Base-by-base conservation (phyloP, 2,888 invertebrate genomes). In the Tipula lateralis region DNA sequence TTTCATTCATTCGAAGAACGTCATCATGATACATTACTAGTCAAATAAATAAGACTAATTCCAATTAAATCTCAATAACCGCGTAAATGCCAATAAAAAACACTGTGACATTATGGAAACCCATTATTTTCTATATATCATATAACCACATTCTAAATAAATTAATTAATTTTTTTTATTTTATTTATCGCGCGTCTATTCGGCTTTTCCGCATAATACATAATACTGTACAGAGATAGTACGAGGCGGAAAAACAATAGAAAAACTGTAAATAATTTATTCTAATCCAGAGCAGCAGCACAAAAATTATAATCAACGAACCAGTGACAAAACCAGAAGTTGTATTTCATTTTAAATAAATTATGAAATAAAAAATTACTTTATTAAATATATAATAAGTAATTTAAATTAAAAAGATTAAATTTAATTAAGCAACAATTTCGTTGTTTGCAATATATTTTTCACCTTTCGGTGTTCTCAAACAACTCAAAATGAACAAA, bases 341-440 rank as follows among this genome's bases (percentile, higher is more conserved):
- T 66, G 2, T 66, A 66, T 24, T 66, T 66, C 44, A 16, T 50
- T 50, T 50, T 50, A 50, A 50, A 50, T 50, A 50, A 50, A 50
- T 50, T 50, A 50, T 16, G 16, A 50, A 16, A 50, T 50, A 50
- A 50, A 66, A 1, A 66, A 66, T 24, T 9, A 24, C 24, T 66
- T 66, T 66, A 24, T 66, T 66, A 24, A 66, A 66, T 66, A 9
- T 24, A 66, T 44, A 44, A 24, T 24, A 66, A 19, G 66, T 66
- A 66, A 66, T 66, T 66, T 66, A 24, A 66, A 66, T 66, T 66
- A 66, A 66, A 66, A 66, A 66, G 24, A 66, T 66, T 66, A 66
- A 66, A 66, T 66, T 66, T 66, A 19, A 66, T 66, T 66, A 66
- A 7, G 50, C 19, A 5, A 9, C 12, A 12, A 44, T 32, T n/a